These are phyloP conservation scores for Euzophera pinguis DNA, from an alignment of 2,888 invertebrate species.

Conservation along the genomic window DNA sequence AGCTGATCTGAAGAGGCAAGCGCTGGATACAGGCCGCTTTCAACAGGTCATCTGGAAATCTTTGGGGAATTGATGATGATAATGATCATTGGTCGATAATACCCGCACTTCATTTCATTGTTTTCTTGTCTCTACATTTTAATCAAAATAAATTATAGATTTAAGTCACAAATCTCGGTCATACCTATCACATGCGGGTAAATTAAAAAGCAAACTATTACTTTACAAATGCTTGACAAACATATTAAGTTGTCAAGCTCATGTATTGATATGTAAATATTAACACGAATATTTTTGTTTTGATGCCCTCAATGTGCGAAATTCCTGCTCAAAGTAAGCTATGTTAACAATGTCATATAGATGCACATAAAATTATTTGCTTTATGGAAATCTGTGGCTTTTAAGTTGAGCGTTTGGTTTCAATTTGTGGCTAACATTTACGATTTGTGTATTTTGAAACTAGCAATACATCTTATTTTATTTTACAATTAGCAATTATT, in stretches of 20 bases:
- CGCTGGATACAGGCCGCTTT: no score
- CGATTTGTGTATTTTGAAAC: no score
- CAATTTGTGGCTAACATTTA: background rate
- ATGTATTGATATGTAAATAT: conserved; percentile 12
- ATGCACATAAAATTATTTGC: conserved; percentile 8
- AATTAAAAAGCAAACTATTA: background rate
- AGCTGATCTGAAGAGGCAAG: no score
- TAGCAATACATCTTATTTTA: no score
- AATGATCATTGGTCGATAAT: no score
- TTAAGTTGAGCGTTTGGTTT: background rate
- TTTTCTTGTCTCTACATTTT: background rate
- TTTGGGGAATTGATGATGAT: no score
- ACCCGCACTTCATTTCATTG: background rate
- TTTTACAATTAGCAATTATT: no score
- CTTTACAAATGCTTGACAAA: conserved; percentile 9
- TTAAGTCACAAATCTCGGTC: background rate
- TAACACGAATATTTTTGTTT: conserved; percentile 12
- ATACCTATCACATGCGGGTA: conserved; percentile 7
- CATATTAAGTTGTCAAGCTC: conserved; percentile 2
- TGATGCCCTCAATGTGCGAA: conserved; percentile 6
- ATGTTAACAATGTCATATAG: conserved; percentile 1
- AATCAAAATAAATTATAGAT: background rate
- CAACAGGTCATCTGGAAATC: no score
- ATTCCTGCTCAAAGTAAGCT: background rate
- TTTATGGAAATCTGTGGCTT: background rate